Evolutionary conservation across 2,113 vertebrate genomes (phyloP).

Genomic region (Pygoscelis antarcticus): DNA sequence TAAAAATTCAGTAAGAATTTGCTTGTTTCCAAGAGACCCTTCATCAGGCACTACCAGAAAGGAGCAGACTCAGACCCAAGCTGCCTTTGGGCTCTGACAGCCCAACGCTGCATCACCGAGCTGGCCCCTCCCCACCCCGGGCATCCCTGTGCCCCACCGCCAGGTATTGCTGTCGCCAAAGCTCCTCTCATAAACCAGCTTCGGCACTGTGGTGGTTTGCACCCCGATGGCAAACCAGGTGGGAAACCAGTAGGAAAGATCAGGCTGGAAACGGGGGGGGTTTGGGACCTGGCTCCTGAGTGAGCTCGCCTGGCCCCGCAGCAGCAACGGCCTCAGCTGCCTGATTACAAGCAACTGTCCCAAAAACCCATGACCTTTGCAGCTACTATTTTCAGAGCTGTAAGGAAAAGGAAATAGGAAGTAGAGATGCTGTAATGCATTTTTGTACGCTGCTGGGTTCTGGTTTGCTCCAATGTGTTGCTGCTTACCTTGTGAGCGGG

Average conservation of each 20-base stretch:
- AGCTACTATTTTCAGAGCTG: neutral
- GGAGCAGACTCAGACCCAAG: neutral
- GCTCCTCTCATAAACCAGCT: neutral
- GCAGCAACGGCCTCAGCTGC: neutral
- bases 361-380: neutral
- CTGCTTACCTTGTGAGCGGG: neutral
- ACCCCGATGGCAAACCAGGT: neutral
- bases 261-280: neutral
- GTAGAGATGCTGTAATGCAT: neutral
- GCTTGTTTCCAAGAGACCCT: neutral
- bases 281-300: neutral
- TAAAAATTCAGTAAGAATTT: neutral
- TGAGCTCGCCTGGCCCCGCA: neutral
- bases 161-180: neutral
- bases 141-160: neutral
- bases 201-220: neutral
- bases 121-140: neutral
- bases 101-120: neutral
- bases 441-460: neutral
- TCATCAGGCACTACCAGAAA: neutral
- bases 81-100: neutral
- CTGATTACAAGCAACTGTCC: fast-evolving
- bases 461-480: fast-evolving
- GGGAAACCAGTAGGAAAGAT: neutral
- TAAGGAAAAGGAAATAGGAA: slow-evolving; percentile 24